Evolutionary conservation across 2,113 vertebrate genomes (phyloP).

Genomic region (Lethenteron camtschaticum): DNA sequence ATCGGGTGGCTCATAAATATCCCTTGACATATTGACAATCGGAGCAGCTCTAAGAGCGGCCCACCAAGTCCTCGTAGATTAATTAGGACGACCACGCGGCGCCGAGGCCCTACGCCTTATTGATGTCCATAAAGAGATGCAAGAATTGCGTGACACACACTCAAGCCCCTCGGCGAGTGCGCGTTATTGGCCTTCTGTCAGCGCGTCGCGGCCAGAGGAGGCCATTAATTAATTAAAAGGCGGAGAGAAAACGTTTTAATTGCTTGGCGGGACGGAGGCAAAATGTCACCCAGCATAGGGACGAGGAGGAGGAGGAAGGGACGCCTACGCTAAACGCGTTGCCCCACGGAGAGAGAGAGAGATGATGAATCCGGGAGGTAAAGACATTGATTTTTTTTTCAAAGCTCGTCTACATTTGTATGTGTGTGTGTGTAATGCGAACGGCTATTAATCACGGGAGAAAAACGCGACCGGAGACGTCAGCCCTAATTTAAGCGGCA

Average conservation of each 20-base stretch:
- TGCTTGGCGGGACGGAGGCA: not conserved
- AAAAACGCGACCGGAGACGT: not conserved
- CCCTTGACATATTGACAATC: constrained; percentile 1
- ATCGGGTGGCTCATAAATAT: no score
- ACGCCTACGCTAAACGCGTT: no score
- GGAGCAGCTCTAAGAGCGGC: not conserved
- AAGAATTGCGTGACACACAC: constrained; percentile 2
- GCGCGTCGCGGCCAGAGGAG: not conserved
- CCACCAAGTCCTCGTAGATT: constrained; percentile 1
- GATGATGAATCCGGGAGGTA: no score
- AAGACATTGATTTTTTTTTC: no score
- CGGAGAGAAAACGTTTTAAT: constrained; percentile 4
- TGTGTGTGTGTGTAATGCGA: not conserved
- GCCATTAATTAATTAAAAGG: constrained; percentile 3
- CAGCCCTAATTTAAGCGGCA: no score
- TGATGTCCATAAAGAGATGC: constrained; percentile 2
- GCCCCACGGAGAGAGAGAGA: no score
- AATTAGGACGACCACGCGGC: not conserved
- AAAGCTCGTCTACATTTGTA: no score
- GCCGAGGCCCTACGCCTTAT: not conserved
- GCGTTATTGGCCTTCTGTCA: constrained; percentile 3
- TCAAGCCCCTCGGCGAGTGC: not conserved
- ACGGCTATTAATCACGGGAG: constrained; percentile 3
- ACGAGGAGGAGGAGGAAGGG: no score
- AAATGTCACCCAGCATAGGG: not conserved